These are phyloP conservation scores for Bombyx mori DNA, from an alignment of 1,140 invertebrate species.

Conservation along the genomic window ASM3026992v2 NC_085112.1:2172001-2172500, in stretches of 20 bases:
- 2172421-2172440: conserved; percentile 68
- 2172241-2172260: conserved; percentile 54
- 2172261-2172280: conserved; percentile 28
- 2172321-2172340: conserved; percentile 16
- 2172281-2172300: conserved; percentile 21
- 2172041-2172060: conserved; percentile 66
- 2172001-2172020: conserved; percentile 60
- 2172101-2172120: conserved; percentile 41
- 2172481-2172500: conserved; percentile 34
- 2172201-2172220: conserved; percentile 63
- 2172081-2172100: conserved; percentile 33
- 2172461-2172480: conserved; percentile 43
- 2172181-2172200: conserved; percentile 37
- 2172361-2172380: conserved; percentile 52
- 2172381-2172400: conserved; percentile 61
- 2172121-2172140: conserved; percentile 35
- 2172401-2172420: conserved; percentile 66
- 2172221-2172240: conserved; percentile 62
- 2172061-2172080: conserved; percentile 43
- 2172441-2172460: conserved; percentile 54
- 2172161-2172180: conserved; percentile 17
- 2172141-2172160: conserved; percentile 36
- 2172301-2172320: conserved; percentile 17
- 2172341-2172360: conserved; percentile 34
- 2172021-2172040: conserved; percentile 31